Conservation (phyloP, 2,113 vertebrate species). For the Aldabrachelys gigantea region DNA sequence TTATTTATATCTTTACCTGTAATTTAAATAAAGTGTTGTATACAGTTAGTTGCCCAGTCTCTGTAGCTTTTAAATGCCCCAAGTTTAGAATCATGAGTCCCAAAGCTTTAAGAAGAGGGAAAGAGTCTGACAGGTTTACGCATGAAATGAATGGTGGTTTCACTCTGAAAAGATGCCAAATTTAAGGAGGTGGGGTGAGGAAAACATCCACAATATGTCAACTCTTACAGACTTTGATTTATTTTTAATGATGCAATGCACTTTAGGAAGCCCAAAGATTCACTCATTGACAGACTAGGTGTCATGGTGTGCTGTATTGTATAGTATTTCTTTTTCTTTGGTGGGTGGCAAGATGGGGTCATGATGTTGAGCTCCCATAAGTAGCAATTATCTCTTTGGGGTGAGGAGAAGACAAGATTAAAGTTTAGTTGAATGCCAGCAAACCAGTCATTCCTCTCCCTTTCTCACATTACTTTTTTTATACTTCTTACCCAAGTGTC, state of each 20-base stretch:
- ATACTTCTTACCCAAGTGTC: neutral
- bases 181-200: slow-evolving; percentile 60
- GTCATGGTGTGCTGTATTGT: slow-evolving; percentile 57
- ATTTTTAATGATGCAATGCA: slow-evolving; percentile 75
- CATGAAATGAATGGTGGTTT: slow-evolving; percentile 45
- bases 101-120: slow-evolving; percentile 29
- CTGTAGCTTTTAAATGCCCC: neutral
- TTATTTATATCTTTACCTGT: neutral
- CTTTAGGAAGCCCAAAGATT: slow-evolving; percentile 60
- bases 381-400: slow-evolving; percentile 67
- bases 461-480: slow-evolving; percentile 39
- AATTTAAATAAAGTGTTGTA: neutral
- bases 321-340: slow-evolving; percentile 42
- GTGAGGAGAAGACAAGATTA: slow-evolving; percentile 40
- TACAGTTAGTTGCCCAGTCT: neutral
- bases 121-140: slow-evolving; percentile 52
- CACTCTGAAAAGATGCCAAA: slow-evolving; percentile 58
- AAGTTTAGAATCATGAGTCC: slow-evolving; percentile 2
- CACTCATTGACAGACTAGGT: slow-evolving; percentile 19
- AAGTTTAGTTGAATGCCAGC: slow-evolving; percentile 63
- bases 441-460: slow-evolving; percentile 40
- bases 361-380: slow-evolving; percentile 59
- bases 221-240: slow-evolving; percentile 70
- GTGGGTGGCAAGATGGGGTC: slow-evolving; percentile 39
- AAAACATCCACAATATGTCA: slow-evolving; percentile 68